Conservation (phyloP, 1,140 invertebrate genomes). For the Drosophila kepulauana region DNA sequence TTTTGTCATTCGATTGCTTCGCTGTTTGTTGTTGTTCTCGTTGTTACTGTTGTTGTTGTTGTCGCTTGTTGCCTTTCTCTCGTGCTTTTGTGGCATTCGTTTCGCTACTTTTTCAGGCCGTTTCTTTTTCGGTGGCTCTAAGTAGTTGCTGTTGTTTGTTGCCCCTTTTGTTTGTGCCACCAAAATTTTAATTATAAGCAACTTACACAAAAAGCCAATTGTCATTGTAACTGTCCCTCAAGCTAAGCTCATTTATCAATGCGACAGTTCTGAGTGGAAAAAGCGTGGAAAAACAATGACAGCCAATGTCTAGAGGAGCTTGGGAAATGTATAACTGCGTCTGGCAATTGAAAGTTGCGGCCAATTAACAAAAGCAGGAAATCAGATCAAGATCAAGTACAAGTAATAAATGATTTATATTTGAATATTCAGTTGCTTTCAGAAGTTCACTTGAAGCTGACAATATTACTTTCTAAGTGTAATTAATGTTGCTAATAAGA, state of each 20-base stretch:
- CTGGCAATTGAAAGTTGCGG: constrained; percentile 14
- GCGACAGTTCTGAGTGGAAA: constrained; percentile 58
- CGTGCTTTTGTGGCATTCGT: constrained; percentile 70
- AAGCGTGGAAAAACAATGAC: constrained; percentile 54
- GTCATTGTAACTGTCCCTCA: constrained; percentile 64
- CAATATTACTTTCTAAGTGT: no score
- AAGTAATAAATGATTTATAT: background rate
- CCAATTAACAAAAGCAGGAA: background rate
- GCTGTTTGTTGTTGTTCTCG: constrained; percentile 50
- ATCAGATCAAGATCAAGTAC: no score
- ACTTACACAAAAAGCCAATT: constrained; percentile 81
- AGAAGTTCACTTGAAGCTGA: no score
- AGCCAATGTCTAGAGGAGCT: background rate
- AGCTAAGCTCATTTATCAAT: constrained; percentile 72
- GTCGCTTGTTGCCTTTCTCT: constrained; percentile 73
- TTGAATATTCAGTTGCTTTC: background rate
- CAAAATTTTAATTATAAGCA: constrained; percentile 78
- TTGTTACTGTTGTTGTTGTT: constrained; percentile 31
- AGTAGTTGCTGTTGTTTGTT: constrained; percentile 40
- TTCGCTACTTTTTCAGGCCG: constrained; percentile 76
- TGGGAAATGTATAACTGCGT: constrained; percentile 14
- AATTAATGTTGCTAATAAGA: no score
- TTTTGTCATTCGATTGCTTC: constrained; percentile 77
- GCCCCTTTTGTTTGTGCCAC: constrained; percentile 65
- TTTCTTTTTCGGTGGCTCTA: constrained; percentile 57